Conservation (phyloP, 2,113 vertebrate species). For the Irena cyanogastra region DNA sequence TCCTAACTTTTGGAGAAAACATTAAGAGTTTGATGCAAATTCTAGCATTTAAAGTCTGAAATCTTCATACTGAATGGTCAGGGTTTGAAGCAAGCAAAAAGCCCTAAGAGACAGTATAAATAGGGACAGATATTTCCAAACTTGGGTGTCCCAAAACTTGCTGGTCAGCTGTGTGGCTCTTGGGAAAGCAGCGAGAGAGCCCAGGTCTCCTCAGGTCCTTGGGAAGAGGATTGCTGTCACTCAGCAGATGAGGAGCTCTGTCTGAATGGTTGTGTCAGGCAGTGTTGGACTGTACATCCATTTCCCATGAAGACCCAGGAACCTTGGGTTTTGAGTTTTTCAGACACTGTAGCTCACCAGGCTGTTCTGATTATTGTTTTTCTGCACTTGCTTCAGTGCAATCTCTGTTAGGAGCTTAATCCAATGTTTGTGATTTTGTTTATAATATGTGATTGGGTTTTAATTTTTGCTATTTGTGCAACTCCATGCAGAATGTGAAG, state of each 20-base stretch:
- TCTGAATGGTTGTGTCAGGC: background rate
- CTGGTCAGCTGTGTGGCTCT: background rate
- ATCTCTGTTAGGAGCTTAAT: background rate
- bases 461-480: background rate
- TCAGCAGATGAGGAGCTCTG: background rate
- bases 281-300: background rate
- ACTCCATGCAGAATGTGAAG: conserved; percentile 79
- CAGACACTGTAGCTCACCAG: background rate
- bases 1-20: background rate
- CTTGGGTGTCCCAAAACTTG: background rate
- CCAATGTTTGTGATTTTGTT: background rate
- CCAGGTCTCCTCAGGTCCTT: background rate
- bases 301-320: background rate
- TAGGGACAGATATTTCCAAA: background rate
- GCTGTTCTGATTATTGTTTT: background rate
- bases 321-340: background rate
- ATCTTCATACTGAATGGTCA: background rate
- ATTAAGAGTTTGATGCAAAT: background rate
- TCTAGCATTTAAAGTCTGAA: background rate
- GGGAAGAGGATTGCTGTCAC: background rate
- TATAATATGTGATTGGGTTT: fast-evolving
- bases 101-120: background rate
- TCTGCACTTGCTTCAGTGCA: background rate
- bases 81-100: background rate
- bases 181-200: background rate